Percentiles rank a stretch among this genome's conserved stretches.
These are phyloP conservation scores for Diorhabda carinulata DNA, from an alignment of 1,140 invertebrate species.

Conservation along the genomic window DNA sequence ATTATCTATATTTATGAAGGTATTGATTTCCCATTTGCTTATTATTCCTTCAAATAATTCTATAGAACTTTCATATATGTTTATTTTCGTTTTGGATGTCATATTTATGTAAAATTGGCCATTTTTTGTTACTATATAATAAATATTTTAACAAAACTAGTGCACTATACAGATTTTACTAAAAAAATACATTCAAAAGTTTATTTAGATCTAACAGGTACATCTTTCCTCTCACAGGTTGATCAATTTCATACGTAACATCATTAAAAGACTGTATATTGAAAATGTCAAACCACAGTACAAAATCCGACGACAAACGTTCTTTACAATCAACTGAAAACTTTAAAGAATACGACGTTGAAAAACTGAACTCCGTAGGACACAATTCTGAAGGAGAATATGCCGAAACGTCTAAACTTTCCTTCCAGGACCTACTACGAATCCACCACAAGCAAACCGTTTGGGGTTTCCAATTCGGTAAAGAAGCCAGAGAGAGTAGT, in stretches of 20 bases:
- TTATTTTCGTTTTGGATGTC: not conserved
- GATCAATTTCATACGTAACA: not conserved
- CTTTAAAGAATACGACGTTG: conserved; percentile 13
- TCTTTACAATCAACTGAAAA: conserved; percentile 15
- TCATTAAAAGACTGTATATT: not conserved
- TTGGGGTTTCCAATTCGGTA: conserved; percentile 40
- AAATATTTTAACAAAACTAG: too few species aligned
- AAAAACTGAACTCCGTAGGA: conserved; percentile 5
- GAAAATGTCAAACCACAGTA: not conserved
- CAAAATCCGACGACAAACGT: conserved; percentile 11
- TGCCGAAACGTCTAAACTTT: conserved; percentile 31
- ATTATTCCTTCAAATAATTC: too few species aligned
- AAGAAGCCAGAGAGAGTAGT: conserved; percentile 31
- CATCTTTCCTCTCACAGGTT: too few species aligned
- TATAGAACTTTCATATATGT: not conserved
- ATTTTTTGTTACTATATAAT: too few species aligned
- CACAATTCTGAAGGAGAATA: conserved; percentile 27
- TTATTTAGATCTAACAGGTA: too few species aligned
- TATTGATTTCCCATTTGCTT: too few species aligned
- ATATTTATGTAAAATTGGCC: too few species aligned
- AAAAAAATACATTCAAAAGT: too few species aligned
- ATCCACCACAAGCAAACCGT: conserved; percentile 37
- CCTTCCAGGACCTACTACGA: conserved; percentile 35
- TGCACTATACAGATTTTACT: too few species aligned
- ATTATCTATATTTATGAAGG: too few species aligned